Conservation (phyloP, 2,113 vertebrate species). For the Heterocephalus glaber region DNA sequence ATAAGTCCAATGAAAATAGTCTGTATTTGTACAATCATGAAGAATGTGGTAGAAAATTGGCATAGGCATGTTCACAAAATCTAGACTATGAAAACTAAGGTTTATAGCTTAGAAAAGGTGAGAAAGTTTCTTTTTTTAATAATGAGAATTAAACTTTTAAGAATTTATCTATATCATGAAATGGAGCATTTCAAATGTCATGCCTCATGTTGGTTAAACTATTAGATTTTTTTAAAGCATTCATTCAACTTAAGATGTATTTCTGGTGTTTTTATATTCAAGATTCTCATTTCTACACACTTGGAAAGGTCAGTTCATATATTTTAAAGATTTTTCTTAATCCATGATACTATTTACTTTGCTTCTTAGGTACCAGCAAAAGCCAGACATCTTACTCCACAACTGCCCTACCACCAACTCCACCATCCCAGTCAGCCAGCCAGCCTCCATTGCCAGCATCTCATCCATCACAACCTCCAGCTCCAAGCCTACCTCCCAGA, state of each 20-base stretch:
- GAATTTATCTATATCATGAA: background rate
- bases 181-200: background rate
- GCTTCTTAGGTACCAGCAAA: conserved; percentile 72
- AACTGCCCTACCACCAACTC: conserved; percentile 51
- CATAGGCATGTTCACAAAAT: background rate
- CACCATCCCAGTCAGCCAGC: conserved; percentile 72
- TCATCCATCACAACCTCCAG: conserved; percentile 63
- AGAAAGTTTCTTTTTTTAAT: background rate
- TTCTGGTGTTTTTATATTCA: conserved; percentile 14
- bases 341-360: conserved; percentile 54
- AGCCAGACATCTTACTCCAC: conserved; percentile 53
- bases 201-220: background rate
- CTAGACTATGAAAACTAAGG: conserved; percentile 4
- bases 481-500: conserved; percentile 91
- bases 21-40: background rate
- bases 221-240: background rate
- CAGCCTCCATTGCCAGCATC: conserved; percentile 76
- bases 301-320: background rate
- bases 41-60: background rate
- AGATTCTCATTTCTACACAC: background rate
- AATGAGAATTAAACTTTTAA: background rate
- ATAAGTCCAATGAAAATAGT: background rate
- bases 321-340: conserved; percentile 16
- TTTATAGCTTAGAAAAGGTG: background rate
- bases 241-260: background rate